Percentiles rank a stretch among this genome's conserved stretches.
phyloP scores from a whole-genome alignment of 2,797 vertebrate genomes.

The Pelobates cultripes region DNA sequence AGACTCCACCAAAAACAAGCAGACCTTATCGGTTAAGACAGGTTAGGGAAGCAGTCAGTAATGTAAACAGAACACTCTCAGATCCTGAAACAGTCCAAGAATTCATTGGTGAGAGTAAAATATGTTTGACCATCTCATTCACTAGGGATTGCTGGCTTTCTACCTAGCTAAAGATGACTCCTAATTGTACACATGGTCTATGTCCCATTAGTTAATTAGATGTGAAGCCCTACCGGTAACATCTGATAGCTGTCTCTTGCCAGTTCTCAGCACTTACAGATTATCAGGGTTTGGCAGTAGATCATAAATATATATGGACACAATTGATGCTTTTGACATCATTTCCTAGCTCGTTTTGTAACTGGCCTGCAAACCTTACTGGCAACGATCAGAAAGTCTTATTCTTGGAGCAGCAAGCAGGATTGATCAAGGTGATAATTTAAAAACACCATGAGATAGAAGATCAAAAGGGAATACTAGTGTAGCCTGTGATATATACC shows the following conservation, averaged over 20 bases:
- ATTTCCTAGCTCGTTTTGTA: not conserved
- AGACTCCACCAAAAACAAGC: not conserved
- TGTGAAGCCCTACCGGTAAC: conserved; percentile 8
- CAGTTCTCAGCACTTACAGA: conserved; percentile 34
- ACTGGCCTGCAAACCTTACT: not conserved
- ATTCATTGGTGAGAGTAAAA: not conserved
- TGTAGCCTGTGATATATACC: no score
- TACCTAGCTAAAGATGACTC: conserved; percentile 17
- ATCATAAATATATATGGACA: conserved; percentile 30
- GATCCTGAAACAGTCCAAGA: not conserved
- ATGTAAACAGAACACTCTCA: not conserved
- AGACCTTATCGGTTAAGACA: not conserved
- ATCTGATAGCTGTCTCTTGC: conserved; percentile 28
- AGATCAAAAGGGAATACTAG: no score
- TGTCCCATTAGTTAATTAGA: conserved; percentile 43
- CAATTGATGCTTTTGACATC: conserved; percentile 2
- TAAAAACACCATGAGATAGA: not conserved
- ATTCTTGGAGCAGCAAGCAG: no score
- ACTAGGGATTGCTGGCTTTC: conserved; percentile 18
- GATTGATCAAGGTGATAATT: not conserved
- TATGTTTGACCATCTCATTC: conserved; percentile 22
- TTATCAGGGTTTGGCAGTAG: conserved; percentile 25
- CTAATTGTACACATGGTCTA: conserved; percentile 35
- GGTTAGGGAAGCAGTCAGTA: not conserved
- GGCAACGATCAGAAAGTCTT: no score